Evolutionary conservation across 23 tunicate genomes (phyloP), one percentile per base, ranked within the genome.

Genomic region (Aplidium turbinatum): DNA sequence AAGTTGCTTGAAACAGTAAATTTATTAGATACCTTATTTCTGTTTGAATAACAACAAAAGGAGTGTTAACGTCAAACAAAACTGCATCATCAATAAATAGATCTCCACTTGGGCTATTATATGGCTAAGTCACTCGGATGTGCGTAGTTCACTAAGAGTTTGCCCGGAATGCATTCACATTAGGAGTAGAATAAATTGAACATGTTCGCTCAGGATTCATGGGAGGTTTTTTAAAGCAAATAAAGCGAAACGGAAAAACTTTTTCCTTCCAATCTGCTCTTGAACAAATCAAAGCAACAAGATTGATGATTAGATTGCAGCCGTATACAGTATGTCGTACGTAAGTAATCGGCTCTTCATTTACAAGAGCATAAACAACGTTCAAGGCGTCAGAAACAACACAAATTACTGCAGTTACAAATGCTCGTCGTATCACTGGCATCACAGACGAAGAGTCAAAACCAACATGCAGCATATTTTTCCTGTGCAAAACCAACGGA

Each of bases 281-380:
- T 3, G 63, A 76, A 21, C 82, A 76, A 25, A 76, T 45, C 18
- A 76, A 62, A 25, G 82, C 82, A 1, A 76, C 45, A 13, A 76
- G 31, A 31, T 30, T 76, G 22, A 76, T 46, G 25, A 62, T 39
- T 45, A 76, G 38, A 27, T 76, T 76, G 6, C 31, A 16, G 4
- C 82, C 82, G 60, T 76, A 76, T 30, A 62, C 82, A 5, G 63
- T 45, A 27, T 76, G 82, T 1, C 82, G 39, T 1, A 76, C 47
- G 31, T 76, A 76, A 3, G 70, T 62, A 23, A 61, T 39, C 24
- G 24, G 28, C 31, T 76, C 70, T 2, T 62, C 25, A 45, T 35
- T 62, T 35, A 39, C 72, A 9, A 76, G 61, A 18, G 70, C 82
- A 42, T 61, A 76, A 24, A 76, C 22, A 16, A 36, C 71, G 20